Base-by-base conservation (phyloP, 1,140 invertebrate species). In the Delia radicum region DNA sequence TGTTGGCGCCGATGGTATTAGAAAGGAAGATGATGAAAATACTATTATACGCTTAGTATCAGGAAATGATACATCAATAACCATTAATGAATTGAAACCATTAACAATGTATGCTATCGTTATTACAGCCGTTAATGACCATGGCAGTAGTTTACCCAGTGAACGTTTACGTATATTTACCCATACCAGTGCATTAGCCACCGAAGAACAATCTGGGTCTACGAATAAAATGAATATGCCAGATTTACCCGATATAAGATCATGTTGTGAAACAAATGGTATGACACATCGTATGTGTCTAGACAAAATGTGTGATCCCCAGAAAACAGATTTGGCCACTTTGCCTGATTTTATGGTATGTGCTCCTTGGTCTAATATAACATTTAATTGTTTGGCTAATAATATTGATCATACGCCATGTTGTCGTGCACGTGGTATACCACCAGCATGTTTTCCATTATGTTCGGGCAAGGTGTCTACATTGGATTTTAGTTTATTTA, bases 101-200 rank as follows among this genome's bases (percentile, higher is more conserved):
- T 91, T 92, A 79, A 94, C 93, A 21, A 94, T 95, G 93, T 95
- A 95, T 81, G 93, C 95, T 81, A 88, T 95, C 1, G 90, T 90
- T 0, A 90, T 94, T 10, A 90, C 89, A 1, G 91, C 93, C 0
- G 88, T 89, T 55, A 95, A 95, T 84, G 89, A 89, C 21, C 91
- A 91, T 79, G 94, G 94, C 0, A 89, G 89, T 0, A 94, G 93
- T 85, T 84, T 95, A 76, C 93, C 94, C 0, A 93, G 91, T 21
- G 90, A 92, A 74, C 88, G 89, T 7, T 85, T 94, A n/a, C 90
- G 78, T 27, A 82, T 86, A 55, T 82, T 86, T 4, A 86, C 85
- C 1, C 82, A 85, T 33, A 77, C 80, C 37, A 69, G 78, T 73
- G 77, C 76, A 10, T 79, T 80, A 42, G 79, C 75, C 29, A 74